Conservation (phyloP, 2,888 invertebrate species). For the Rhamnusium bicolor region DNA sequence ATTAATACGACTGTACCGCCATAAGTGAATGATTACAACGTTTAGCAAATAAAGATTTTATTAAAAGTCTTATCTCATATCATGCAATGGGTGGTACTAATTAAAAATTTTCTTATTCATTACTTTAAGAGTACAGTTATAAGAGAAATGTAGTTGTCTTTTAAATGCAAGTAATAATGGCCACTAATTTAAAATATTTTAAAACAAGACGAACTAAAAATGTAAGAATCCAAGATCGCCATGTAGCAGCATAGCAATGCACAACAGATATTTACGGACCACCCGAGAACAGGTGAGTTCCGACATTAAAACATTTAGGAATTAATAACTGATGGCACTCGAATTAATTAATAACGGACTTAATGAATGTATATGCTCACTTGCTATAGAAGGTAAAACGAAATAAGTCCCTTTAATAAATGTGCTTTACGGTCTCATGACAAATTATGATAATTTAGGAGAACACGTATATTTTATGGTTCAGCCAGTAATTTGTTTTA, state of each 20-base stretch:
- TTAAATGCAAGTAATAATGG: constrained; percentile 27
- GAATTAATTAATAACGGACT: constrained; percentile 35
- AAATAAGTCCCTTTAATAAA: constrained; percentile 26
- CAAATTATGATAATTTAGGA: constrained; percentile 34
- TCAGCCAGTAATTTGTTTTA: neutral
- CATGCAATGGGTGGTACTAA: neutral
- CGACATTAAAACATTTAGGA: constrained; percentile 25
- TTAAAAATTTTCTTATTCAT: constrained; percentile 13
- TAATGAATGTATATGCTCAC: constrained; percentile 23
- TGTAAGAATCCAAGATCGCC: constrained; percentile 34
- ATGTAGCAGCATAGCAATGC: constrained; percentile 20
- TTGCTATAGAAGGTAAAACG: constrained; percentile 18
- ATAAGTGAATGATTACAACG: neutral
- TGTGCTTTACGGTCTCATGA: constrained; percentile 28
- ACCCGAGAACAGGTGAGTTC: constrained; percentile 23
- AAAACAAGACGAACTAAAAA: constrained; percentile 35
- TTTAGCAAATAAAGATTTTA: constrained; percentile 2
- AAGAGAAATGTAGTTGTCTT: neutral
- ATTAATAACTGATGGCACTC: constrained; percentile 42
- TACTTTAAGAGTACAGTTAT: constrained; percentile 17
- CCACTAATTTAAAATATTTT: constrained; percentile 35
- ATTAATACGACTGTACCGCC: too few relatives aligned
- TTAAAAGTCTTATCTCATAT: neutral
- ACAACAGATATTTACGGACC: constrained; percentile 18
- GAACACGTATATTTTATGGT: constrained; percentile 2